Evolutionary conservation across 2,797 vertebrate genomes (phyloP).

Genomic region (Semotilus atromaculatus): DNA sequence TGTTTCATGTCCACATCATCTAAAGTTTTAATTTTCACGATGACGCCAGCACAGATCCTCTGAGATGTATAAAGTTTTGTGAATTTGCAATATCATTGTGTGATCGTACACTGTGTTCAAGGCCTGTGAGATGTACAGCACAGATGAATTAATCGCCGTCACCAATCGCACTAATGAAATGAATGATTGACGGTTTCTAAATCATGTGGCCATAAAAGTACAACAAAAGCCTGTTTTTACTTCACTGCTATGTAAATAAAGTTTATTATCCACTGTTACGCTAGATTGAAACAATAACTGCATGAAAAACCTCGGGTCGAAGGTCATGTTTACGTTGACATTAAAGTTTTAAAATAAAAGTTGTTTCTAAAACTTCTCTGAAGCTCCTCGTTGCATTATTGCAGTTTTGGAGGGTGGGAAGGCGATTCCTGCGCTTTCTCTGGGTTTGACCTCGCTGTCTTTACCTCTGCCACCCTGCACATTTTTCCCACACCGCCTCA

Average conservation of each 20-base stretch:
- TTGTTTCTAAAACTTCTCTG: constrained; percentile 46
- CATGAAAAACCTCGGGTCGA: constrained; percentile 24
- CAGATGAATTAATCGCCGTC: neutral
- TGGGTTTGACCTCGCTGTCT: constrained; percentile 50
- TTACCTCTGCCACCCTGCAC: constrained; percentile 23
- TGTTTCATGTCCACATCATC: neutral
- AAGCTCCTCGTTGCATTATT: constrained; percentile 48
- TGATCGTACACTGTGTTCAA: constrained; percentile 43
- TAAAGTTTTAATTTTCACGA: neutral
- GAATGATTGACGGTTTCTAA: constrained; percentile 1
- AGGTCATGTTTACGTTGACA: constrained; percentile 52
- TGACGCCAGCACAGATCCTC: neutral
- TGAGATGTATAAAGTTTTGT: constrained; percentile 36
- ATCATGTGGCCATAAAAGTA: constrained; percentile 12
- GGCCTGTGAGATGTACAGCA: constrained; percentile 26
- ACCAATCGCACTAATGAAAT: constrained; percentile 8
- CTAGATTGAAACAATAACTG: constrained; percentile 50
- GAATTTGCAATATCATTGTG: constrained; percentile 28
- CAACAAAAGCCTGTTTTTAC: constrained; percentile 30
- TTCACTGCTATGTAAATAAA: constrained; percentile 40
- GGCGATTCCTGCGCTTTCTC: neutral
- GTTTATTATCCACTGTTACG: constrained; percentile 40
- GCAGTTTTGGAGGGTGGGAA: neutral
- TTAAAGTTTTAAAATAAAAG: constrained; percentile 59
- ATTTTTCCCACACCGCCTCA: constrained; percentile 61